Evolutionary conservation across 2,797 vertebrate species (phyloP).

Genomic region (Thamnophis elegans): DNA sequence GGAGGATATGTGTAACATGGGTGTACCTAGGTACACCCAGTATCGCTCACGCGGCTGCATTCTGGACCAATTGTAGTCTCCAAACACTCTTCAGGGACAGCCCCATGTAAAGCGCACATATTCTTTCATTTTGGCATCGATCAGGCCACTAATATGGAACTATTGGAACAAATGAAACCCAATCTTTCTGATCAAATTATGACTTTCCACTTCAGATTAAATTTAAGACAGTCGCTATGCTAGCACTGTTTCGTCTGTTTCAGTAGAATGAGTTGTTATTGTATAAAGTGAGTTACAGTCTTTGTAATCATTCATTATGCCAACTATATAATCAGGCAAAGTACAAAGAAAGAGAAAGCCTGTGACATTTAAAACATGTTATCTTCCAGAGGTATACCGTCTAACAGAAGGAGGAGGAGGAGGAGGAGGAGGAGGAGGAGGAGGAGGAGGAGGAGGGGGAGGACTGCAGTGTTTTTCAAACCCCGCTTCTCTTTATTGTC

Average conservation of each 20-base stretch:
- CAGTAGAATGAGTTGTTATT: conserved; percentile 19
- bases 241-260: not conserved
- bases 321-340: not conserved
- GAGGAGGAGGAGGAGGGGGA: not conserved
- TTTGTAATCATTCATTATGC: not conserved
- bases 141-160: not conserved
- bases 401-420: not conserved
- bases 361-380: not conserved
- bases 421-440: too few species aligned
- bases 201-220: not conserved
- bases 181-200: not conserved
- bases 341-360: not conserved
- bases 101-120: too few species aligned
- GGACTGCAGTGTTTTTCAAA: not conserved
- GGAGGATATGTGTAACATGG: too few species aligned
- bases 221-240: not conserved
- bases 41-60: too few species aligned
- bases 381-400: not conserved
- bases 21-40: too few species aligned
- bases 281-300: conserved; percentile 40
- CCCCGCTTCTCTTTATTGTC: not conserved
- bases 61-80: too few species aligned
- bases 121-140: not conserved
- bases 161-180: not conserved
- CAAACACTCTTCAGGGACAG: too few species aligned